phyloP scores from a whole-genome alignment of 2,888 invertebrate species.

The Brachypalpus laphriformis region DNA sequence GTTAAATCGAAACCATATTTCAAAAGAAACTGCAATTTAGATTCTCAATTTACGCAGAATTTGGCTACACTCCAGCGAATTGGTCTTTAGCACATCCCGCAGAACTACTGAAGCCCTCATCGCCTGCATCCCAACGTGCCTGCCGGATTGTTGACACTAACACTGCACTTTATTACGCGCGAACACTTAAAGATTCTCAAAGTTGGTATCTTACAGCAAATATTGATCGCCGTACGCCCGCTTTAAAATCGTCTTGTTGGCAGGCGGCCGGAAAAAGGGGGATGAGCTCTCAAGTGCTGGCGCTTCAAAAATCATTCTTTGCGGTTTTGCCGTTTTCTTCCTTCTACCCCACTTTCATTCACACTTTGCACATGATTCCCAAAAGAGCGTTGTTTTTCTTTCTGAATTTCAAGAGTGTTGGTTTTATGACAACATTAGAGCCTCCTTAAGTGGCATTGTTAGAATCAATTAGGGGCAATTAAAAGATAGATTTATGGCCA shows the following conservation, averaged over 20 bases:
- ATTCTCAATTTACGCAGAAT: not conserved
- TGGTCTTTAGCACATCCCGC: not conserved
- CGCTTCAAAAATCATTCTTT: not conserved
- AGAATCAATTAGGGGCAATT: slow-evolving; percentile 54
- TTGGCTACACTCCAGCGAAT: slow-evolving; percentile 1
- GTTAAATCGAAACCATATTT: not conserved
- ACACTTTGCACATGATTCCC: slow-evolving; percentile 6
- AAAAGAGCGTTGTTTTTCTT: not conserved
- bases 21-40: not conserved
- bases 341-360: slow-evolving; percentile 1
- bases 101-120: not conserved
- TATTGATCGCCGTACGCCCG: slow-evolving; percentile 1
- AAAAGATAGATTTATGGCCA: slow-evolving; percentile 38
- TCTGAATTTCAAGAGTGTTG: slow-evolving; percentile 3
- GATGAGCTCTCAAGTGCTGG: not conserved
- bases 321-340: not conserved
- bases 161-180: not conserved
- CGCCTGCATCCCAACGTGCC: not conserved
- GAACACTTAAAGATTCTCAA: not conserved
- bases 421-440: slow-evolving; percentile 40
- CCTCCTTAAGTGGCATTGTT: slow-evolving; percentile 38
- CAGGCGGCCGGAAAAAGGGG: not conserved
- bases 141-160: not conserved
- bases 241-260: not conserved
- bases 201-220: not conserved